Evolutionary conservation across 2,888 invertebrate species (phyloP), one percentile per base, ranked within the genome.

Genomic region (Chirona hameri): DNA sequence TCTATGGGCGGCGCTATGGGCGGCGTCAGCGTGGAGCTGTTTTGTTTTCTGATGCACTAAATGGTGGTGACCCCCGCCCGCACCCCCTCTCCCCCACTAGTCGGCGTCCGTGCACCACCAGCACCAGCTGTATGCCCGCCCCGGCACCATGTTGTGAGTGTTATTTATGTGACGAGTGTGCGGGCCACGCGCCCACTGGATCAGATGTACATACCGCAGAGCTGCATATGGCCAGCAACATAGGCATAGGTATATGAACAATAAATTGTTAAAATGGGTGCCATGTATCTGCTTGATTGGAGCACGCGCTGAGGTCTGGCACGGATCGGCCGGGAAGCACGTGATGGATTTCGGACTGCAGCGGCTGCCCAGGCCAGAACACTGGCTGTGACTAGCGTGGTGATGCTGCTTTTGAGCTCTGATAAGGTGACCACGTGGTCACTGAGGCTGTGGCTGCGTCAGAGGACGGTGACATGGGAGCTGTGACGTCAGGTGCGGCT

Each of bases 91-190:
- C 52, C 52, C 52, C 52, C 52, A 52, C 52, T 72, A 72, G 27
- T 72, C 14, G 31, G 4, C 18, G 5, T 5, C 31, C 31, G 14
- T n/a, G 18, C 72, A 72, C 72, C 52, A 52, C 52, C 52, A 15
- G 52, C 52, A 18, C 52, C 39, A 39, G 52, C 52, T 18, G 52
- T 18, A 52, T 18, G 15, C 0, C 76, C 39, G 46, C 76, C 76
- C 24, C 10, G 39, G 24, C 76, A n/a, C 76, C 15, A 46, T 76
- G 24, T 76, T 46, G 76, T 76, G 27, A 27, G 39, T 39, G 39
- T 39, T 76, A 76, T 76, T 76, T 76, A 76, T 76, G 76, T 76
- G 18, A 39, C 46, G 76, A 21, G 18, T 15, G 76, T 24, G 76
- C 39, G 24, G 39, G 24, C 46, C 15, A 27, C 27, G 31, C 15